Percentiles rank a stretch among this genome's conserved stretches.
Evolutionary conservation across 2,888 invertebrate species (phyloP).

Genomic region (Drosophila formosana): DNA sequence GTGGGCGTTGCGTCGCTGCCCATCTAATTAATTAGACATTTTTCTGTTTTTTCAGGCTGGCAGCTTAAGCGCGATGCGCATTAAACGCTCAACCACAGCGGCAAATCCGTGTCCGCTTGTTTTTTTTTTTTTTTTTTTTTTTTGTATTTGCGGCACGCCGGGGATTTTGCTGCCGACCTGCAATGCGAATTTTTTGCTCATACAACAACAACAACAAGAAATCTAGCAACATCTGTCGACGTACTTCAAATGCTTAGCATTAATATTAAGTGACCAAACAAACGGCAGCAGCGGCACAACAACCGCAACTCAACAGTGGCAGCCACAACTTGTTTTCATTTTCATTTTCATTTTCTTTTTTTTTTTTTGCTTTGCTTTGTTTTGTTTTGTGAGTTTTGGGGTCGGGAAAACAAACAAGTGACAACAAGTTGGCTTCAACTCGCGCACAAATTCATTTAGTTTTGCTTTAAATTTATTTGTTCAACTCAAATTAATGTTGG

Average conservation of each 20-base stretch:
- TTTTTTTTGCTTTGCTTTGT: background rate
- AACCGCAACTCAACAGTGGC: background rate
- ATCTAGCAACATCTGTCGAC: background rate
- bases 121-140: no score
- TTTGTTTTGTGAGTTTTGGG: background rate
- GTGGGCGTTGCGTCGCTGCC: constrained; percentile 14
- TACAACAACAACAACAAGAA: background rate
- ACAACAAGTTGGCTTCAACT: background rate
- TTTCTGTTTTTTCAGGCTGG: constrained; percentile 12
- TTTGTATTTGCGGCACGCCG: background rate
- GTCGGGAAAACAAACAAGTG: background rate
- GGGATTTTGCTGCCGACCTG: constrained; percentile 20
- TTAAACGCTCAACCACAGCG: constrained; percentile 32
- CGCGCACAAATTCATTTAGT: background rate
- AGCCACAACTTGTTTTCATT: background rate
- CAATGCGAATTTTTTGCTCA: background rate
- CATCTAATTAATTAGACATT: constrained; percentile 46
- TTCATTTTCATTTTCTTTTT: no score
- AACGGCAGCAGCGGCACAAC: background rate
- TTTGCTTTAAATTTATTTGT: background rate
- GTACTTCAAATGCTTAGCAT: constrained; percentile 4
- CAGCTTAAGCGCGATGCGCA: constrained; percentile 41
- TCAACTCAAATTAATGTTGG: background rate
- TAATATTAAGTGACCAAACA: constrained; percentile 12
- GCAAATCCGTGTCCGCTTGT: constrained; percentile 23